These are phyloP conservation scores for Omphaloscelis lunosa DNA, from an alignment of 2,888 invertebrate species.

Conservation along the genomic window DNA sequence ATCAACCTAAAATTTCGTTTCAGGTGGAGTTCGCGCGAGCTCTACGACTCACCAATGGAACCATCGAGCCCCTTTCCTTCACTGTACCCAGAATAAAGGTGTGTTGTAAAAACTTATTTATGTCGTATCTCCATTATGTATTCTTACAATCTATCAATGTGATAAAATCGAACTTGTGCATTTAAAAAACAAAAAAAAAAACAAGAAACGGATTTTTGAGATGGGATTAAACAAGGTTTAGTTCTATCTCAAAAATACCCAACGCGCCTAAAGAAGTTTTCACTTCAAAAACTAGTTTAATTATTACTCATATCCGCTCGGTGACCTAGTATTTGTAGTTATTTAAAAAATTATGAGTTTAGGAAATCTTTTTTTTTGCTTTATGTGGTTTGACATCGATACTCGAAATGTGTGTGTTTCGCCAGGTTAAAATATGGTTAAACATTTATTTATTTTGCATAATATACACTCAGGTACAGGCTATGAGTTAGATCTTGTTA, in stretches of 20 bases:
- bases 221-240: no score
- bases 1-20: slow-evolving; percentile 28
- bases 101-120: slow-evolving; percentile 30
- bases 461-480: no score
- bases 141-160: not conserved
- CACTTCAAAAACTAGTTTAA: no score
- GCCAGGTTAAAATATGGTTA: no score
- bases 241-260: no score
- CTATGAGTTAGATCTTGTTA: no score
- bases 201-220: not conserved
- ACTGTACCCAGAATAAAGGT: slow-evolving; percentile 99
- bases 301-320: not conserved
- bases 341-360: not conserved
- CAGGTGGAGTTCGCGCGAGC: slow-evolving; percentile 98
- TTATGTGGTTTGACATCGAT: not conserved
- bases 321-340: not conserved
- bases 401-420: not conserved
- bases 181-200: not conserved
- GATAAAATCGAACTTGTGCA: not conserved
- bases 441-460: no score
- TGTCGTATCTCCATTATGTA: not conserved
- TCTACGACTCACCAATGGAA: slow-evolving; percentile 97
- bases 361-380: not conserved
- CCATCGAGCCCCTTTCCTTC: slow-evolving; percentile 98
- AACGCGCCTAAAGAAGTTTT: no score